Evolutionary conservation across 2,113 vertebrate species (phyloP).

Genomic region (Corvus cornix): DNA sequence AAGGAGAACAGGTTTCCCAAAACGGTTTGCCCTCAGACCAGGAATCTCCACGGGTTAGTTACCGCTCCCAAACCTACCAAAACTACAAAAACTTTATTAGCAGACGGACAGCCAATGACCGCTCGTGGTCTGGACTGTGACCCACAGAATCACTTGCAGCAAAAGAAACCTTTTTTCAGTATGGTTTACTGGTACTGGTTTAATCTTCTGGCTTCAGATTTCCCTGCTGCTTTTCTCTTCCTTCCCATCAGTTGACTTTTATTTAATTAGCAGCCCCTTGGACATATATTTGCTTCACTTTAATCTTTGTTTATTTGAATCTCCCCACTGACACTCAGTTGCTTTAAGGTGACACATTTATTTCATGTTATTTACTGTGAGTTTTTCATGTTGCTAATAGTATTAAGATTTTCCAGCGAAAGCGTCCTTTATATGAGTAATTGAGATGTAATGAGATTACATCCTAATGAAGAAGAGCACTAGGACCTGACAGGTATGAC

Average conservation of each 20-base stretch:
- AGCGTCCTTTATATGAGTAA: constrained; percentile 76
- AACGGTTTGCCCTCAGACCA: constrained; percentile 90
- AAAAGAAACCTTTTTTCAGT: constrained; percentile 61
- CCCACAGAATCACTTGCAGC: constrained; percentile 58
- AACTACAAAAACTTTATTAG: constrained; percentile 93
- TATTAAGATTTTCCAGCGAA: constrained; percentile 78
- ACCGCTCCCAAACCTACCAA: constrained; percentile 97
- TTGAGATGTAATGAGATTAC: constrained; percentile 78
- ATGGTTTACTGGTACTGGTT: constrained; percentile 61
- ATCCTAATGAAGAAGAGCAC: constrained; percentile 76
- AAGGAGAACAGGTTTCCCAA: constrained; percentile 86
- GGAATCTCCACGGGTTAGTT: constrained; percentile 95
- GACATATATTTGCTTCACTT: constrained; percentile 67
- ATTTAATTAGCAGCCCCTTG: constrained; percentile 67
- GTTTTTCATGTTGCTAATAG: constrained; percentile 76
- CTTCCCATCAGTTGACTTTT: constrained; percentile 71
- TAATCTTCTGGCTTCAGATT: constrained; percentile 64
- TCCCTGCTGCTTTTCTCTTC: constrained; percentile 57
- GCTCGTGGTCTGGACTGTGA: constrained; percentile 80
- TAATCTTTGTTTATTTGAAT: constrained; percentile 72
- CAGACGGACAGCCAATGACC: constrained; percentile 84
- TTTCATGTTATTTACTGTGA: constrained; percentile 77
- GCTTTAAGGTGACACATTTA: constrained; percentile 68
- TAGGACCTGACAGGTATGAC: constrained; percentile 76
- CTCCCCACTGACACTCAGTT: constrained; percentile 62